Conservation (phyloP, 1,140 invertebrate species). For the Heliothis virescens region DNA sequence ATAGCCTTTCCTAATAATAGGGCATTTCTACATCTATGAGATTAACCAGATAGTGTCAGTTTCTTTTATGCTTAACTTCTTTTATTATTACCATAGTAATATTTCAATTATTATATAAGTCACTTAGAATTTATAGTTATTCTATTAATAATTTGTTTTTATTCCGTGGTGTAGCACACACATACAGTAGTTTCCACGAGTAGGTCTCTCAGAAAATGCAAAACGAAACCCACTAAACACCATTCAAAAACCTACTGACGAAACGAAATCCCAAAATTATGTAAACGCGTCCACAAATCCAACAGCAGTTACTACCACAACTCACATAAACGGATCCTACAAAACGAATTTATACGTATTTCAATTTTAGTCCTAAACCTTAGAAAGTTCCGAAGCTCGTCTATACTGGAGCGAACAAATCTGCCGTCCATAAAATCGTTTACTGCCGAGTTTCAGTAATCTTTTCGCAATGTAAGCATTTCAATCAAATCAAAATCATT, state of each 20-base stretch:
- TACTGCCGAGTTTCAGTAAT: conserved; percentile 47
- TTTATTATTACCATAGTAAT: background rate
- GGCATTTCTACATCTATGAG: conserved; percentile 3
- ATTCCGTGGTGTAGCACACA: too few relatives aligned
- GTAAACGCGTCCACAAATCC: background rate
- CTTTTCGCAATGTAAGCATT: conserved; percentile 50
- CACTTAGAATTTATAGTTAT: too few relatives aligned
- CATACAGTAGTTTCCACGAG: too few relatives aligned
- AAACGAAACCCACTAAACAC: background rate
- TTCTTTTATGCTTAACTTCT: background rate
- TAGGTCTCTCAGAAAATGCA: background rate
- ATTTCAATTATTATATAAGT: too few relatives aligned
- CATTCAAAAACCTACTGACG: background rate
- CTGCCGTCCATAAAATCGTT: conserved; percentile 46
- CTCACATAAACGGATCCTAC: conserved; percentile 11
- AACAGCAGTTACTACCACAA: background rate
- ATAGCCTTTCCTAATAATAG: conserved; percentile 18
- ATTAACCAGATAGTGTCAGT: conserved; percentile 5
- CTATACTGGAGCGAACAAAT: conserved; percentile 27
- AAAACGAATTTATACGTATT: conserved; percentile 20
- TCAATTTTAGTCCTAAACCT: conserved; percentile 30
- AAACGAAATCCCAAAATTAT: background rate
- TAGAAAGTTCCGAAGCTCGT: conserved; percentile 10
- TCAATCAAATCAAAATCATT: conserved; percentile 52
- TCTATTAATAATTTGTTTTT: too few relatives aligned